Evolutionary conservation across 2,797 vertebrate species (phyloP).

Genomic region (Sorex maritimensis): DNA sequence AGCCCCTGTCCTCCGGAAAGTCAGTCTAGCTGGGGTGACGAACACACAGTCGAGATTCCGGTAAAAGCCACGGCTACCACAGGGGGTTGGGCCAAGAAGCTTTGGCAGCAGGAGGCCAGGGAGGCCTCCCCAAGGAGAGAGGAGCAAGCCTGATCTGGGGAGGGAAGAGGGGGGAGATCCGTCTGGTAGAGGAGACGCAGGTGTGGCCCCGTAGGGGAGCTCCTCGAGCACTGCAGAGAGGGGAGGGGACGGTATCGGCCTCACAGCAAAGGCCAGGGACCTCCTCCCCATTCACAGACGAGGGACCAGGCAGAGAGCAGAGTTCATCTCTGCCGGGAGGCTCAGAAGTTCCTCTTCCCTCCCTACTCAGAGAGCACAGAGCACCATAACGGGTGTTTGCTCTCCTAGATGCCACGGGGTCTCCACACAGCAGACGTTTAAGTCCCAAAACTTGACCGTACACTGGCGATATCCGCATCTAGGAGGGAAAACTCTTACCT

Average conservation of each 20-base stretch:
- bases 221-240: neutral
- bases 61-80: neutral
- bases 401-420: neutral
- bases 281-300: neutral
- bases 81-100: constrained; percentile 30
- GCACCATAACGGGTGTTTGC: neutral
- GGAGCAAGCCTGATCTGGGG: neutral
- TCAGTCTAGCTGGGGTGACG: constrained; percentile 60
- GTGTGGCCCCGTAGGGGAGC: neutral
- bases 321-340: constrained; percentile 12
- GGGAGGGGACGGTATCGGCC: no score
- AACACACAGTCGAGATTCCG: constrained; percentile 35
- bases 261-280: neutral
- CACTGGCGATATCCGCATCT: neutral
- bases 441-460: neutral
- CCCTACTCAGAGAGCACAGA: neutral
- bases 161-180: neutral
- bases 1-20: constrained; percentile 28
- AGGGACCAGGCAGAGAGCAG: constrained; percentile 46
- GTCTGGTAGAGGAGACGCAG: neutral
- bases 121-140: neutral
- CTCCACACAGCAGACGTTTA: neutral
- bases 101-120: neutral
- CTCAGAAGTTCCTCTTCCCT: constrained; percentile 11
- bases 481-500: neutral